Percentiles rank a stretch among this genome's conserved stretches.
These are phyloP conservation scores for Amphimallon solstitiale DNA, from an alignment of 2,888 invertebrate genomes.

Conservation along the genomic window DNA sequence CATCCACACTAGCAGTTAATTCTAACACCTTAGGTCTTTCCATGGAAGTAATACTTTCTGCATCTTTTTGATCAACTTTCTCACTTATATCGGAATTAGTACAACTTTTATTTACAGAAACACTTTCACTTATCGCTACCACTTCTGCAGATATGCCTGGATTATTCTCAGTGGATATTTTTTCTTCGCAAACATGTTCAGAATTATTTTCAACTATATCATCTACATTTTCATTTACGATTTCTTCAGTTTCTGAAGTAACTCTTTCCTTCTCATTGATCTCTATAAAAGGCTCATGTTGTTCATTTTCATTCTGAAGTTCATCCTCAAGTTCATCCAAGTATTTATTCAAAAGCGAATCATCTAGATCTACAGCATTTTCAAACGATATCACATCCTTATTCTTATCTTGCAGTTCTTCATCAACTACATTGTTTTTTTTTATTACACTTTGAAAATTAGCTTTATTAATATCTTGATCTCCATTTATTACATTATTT, in stretches of 20 bases:
- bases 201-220: neutral
- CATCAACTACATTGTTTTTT: neutral
- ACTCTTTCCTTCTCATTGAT: neutral
- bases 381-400: conserved; percentile 52
- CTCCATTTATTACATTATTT: too few relatives aligned
- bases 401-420: conserved; percentile 40
- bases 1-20: conserved; percentile 5
- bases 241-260: conserved; percentile 2
- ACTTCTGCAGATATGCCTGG: too few relatives aligned
- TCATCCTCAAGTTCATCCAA: conserved; percentile 58
- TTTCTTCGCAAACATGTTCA: neutral
- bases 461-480: too few relatives aligned
- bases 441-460: too few relatives aligned
- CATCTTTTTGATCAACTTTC: conserved; percentile 32
- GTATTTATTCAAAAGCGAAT: conserved; percentile 58
- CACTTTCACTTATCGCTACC: conserved; percentile 8
- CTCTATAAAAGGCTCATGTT: too few relatives aligned
- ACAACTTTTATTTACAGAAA: neutral
- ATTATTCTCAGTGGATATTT: neutral
- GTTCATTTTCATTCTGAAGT: conserved; percentile 41
- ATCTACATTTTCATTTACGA: neutral
- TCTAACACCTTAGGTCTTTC: conserved; percentile 39
- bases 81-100: conserved; percentile 3
- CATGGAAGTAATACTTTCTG: conserved; percentile 32
- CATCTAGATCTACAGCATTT: conserved; percentile 56